Base-by-base conservation (phyloP, 2,888 invertebrate genomes). In the Byasa hedistus region DNA sequence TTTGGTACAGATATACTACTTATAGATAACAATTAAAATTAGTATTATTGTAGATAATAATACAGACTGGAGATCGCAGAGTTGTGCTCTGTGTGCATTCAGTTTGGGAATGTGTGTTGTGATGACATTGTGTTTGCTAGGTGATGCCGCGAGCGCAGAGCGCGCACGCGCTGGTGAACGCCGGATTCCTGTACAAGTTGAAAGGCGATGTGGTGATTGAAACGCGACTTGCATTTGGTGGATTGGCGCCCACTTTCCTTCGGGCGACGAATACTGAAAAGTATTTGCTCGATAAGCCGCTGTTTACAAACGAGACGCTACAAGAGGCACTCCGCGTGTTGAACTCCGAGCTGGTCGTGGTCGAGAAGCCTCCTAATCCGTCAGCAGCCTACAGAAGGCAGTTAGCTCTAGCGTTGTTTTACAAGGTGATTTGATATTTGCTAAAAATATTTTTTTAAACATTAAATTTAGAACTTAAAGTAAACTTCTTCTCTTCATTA, bases 81-180 rank as follows among this genome's bases (percentile, higher is more conserved):
- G 27, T 7, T 7, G 27, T 27, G 27, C 27, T 7, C 27, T 7
- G 27, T 7, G 27, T 27, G 1, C 5, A 5, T 27, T 7, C 27
- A 5, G 27, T 27, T 5, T 7, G 4, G 27, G 7, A 27, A 27
- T 36, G 8, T 12, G 8, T 12, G 12, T 8, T 36, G 15, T 15
- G 15, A n/a, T n/a, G 7, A 10, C 1, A 10, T 39, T 15, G n/a
- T n/a, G 2, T 2, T 51, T 51, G 21, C 21, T 17, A 96, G 95
- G 93, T 96, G 57, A 95, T 94, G 93, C 93, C 94, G 0, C 86
- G 95, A 69, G 93, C 94, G 2, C 95, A 95, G 86, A 95, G 95
- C 75, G 93, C 95, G 0, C 95, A 95, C 74, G 95, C 96, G 0
- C 92, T 94, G 69, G 94, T 96, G 0, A 95, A 95, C 75, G 95